phyloP scores from a whole-genome alignment of 1,140 invertebrate genomes.

The Heliothis virescens region DNA sequence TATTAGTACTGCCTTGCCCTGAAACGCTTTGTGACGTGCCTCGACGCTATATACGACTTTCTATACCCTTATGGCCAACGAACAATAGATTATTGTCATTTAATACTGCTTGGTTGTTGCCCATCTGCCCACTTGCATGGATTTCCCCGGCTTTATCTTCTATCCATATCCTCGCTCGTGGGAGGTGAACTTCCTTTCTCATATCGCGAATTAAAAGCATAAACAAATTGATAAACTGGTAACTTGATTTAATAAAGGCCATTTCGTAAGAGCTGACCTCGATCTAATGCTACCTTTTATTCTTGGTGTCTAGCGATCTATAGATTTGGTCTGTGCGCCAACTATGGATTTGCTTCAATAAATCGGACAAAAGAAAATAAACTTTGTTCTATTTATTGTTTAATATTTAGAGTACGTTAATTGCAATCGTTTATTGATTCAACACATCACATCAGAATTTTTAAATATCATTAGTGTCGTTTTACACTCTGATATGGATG shows the following conservation, averaged over 20 bases:
- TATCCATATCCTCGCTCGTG: background rate
- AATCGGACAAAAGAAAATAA: background rate
- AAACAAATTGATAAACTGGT: conserved; percentile 3
- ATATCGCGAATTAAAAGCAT: conserved; percentile 7
- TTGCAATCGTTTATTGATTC: background rate
- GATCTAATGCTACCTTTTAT: conserved; percentile 28
- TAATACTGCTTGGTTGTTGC: background rate
- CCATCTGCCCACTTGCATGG: background rate
- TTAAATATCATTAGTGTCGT: background rate
- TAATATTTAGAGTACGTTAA: background rate
- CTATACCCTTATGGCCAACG: conserved; percentile 11
- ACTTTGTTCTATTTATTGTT: no score
- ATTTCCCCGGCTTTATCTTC: conserved; percentile 10
- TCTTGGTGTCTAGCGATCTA: conserved; percentile 16
- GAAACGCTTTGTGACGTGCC: conserved; percentile 53
- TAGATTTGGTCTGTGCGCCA: background rate
- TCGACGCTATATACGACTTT: conserved; percentile 32
- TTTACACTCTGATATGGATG: background rate
- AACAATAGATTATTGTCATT: conserved; percentile 12
- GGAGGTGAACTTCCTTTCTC: background rate
- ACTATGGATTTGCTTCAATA: background rate
- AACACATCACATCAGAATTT: no score
- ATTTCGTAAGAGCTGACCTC: conserved; percentile 19
- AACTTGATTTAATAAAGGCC: conserved; percentile 3
- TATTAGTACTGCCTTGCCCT: conserved; percentile 55